Base-by-base conservation (phyloP, 2,113 vertebrate genomes). In the Heliornis fulica region DNA sequence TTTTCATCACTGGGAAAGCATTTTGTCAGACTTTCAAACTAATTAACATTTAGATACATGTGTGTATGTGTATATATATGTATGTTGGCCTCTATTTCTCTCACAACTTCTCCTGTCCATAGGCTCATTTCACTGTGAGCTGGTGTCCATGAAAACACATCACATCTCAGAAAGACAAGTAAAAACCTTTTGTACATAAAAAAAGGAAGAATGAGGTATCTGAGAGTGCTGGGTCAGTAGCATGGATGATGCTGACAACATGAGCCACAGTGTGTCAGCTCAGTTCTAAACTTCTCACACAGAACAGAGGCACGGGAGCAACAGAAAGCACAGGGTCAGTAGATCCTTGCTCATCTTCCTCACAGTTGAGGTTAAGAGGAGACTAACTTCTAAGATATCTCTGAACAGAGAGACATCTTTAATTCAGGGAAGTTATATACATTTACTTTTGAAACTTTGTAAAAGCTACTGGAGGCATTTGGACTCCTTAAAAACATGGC, bases 281-380 rank as follows among this genome's bases (percentile, higher is more conserved):
- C 13, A 25, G 15, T 7, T 16, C 2, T 3, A 31, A 14, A 3
- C 16, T 40, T 5, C 13, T 21, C 2, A 3, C 56, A 5, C 41
- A 21, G 71, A 15, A 40, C n/a, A 60, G 15, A 45, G 40, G 21
- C 9, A 25, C 0, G 26, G 38, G 14, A 16, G 36, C 1, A 4
- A 4, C 3, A 8, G 34, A 5, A 17, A 43, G n/a, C 21, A 31
- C 13, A 34, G 22, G 19, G 8, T 12, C 10, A 46, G 26, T 7
- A 34, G 43, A 15, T 3, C 9, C 1, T 2, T 29, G 15, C 40
- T 88, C 23, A 48, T 34, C n/a, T 15, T 63, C 26, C 65, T 72
- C 26, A 9, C 31, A 29, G 50, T 3, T 32, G 20, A 32, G 50
- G 10, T 10, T 19, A 43, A 15, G 57, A 54, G 51, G 15, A 61